A percentile compares a stretch with the other conserved stretches of the same genome.
These are phyloP conservation scores for Stichodactyla mertensii DNA, from an alignment of 64 coral and sea anemone species.

Conservation along the genomic window DNA sequence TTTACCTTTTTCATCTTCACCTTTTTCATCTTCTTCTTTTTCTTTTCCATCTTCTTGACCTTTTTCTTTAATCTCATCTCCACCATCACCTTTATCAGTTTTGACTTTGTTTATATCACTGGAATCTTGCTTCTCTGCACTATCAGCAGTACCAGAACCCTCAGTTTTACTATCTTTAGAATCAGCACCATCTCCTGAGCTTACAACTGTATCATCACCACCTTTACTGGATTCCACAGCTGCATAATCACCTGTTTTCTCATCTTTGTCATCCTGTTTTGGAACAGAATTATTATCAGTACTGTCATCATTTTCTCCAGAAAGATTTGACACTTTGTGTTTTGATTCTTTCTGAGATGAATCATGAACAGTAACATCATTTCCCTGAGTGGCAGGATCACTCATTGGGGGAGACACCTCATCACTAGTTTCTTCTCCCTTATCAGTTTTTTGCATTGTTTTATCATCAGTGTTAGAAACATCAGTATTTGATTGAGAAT, in stretches of 20 bases:
- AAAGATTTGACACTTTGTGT: neutral
- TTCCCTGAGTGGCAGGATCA: neutral
- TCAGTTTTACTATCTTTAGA: neutral
- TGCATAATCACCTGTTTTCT: neutral
- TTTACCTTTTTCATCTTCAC: neutral
- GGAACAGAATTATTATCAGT: slow-evolving; percentile 30
- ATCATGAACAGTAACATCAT: neutral
- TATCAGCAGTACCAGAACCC: neutral
- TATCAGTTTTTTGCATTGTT: neutral
- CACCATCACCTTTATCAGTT: neutral
- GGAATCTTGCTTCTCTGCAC: slow-evolving; percentile 6
- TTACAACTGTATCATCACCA: neutral
- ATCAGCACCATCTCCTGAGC: neutral
- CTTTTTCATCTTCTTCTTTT: neutral
- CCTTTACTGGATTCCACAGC: neutral
- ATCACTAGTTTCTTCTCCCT: slow-evolving; percentile 23
- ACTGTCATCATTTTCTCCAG: neutral
- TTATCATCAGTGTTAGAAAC: neutral
- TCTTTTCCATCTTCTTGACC: neutral
- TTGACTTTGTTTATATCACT: neutral
- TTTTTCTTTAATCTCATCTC: neutral
- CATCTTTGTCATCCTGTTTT: slow-evolving; percentile 44
- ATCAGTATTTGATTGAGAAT: neutral
- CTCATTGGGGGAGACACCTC: slow-evolving; percentile 72
- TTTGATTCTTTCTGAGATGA: neutral